Evolutionary conservation across 2,113 vertebrate species (phyloP), one percentile per base, ranked within the genome.

Genomic region (Aplodontia rufa): DNA sequence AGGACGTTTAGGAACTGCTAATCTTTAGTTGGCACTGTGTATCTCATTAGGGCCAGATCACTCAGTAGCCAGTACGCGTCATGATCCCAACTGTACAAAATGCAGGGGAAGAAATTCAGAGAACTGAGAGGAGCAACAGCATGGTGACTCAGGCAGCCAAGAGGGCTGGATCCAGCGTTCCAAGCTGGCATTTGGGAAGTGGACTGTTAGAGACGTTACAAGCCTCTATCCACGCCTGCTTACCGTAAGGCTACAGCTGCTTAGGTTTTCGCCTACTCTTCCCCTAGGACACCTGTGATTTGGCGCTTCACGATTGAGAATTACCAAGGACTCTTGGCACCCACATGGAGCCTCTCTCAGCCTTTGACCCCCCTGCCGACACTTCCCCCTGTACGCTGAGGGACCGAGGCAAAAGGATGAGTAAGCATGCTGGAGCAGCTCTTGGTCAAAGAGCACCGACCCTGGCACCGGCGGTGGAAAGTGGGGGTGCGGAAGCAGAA

Each of bases 391-490:
- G 47, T 53, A 45, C 82, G 14, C 35, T 5, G 42, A 87, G 37
- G 4, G 30, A 85, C n/a, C n/a, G 58, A 76, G 40, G 90, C 20
- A 40, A 90, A 94, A 58, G 84, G 40, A 84, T 92, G 95, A 97
- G 92, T 95, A 96, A 95, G 90, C 96, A 91, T 3, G 78, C 92
- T 2, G 42, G 1, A 12, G 81, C 75, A 3, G 42, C 51, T 79
- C 83, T 87, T 19, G 95, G 97, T 82, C 95, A 96, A 91, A 94
- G 95, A 95, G 87, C 95, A 89, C 89, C 90, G 87, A 92, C 87
- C 83, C 88, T 89, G 93, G 94, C 90, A 68, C 53, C 2, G 3
- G 93, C 58, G 26, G 51, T 17, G 87, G 87, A 81, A 90, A 92
- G 84, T 5, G 75, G 78, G 51, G 69, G 84, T 32, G 88, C 87